Conservation (phyloP, 2,113 vertebrate genomes). For the Scortum barcoo region DNA sequence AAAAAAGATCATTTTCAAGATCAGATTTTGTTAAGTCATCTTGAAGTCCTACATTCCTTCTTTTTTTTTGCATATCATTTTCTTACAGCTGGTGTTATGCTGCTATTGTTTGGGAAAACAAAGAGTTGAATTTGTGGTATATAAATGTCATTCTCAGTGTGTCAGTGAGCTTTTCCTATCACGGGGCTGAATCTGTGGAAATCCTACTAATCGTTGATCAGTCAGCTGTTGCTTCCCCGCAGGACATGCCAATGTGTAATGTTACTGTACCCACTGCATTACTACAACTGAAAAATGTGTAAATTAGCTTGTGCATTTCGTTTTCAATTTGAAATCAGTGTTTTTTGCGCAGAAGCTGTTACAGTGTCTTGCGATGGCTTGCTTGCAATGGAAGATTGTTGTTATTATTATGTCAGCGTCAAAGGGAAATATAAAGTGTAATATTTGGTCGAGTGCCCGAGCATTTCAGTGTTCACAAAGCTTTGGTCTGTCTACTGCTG, state of each 20-base stretch:
- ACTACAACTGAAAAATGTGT: conserved; percentile 56
- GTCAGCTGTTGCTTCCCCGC: conserved; percentile 35
- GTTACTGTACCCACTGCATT: conserved; percentile 35
- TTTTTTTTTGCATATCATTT: conserved; percentile 56
- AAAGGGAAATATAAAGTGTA: conserved; percentile 63
- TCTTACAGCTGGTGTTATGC: conserved; percentile 51
- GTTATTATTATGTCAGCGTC: conserved; percentile 35
- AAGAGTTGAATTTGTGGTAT: conserved; percentile 28
- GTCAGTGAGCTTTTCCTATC: conserved; percentile 40
- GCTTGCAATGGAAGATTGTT: conserved; percentile 45
- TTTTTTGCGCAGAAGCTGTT: conserved; percentile 55
- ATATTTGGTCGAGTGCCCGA: conserved; percentile 15
- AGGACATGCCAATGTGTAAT: conserved; percentile 35
- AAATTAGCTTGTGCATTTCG: conserved; percentile 52
- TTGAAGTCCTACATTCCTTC: conserved; percentile 60
- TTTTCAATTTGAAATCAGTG: conserved; percentile 60
- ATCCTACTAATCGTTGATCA: neutral
- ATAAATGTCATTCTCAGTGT: conserved; percentile 25
- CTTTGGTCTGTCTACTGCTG: conserved; percentile 55
- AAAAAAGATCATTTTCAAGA: conserved; percentile 22
- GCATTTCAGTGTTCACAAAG: conserved; percentile 9
- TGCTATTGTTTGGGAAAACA: conserved; percentile 61
- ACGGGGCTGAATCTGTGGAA: conserved; percentile 37
- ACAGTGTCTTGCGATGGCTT: conserved; percentile 59
- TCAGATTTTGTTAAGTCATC: conserved; percentile 46